Evolutionary conservation across 2,797 vertebrate species (phyloP).

Genomic region (Sebastes diploproa): DNA sequence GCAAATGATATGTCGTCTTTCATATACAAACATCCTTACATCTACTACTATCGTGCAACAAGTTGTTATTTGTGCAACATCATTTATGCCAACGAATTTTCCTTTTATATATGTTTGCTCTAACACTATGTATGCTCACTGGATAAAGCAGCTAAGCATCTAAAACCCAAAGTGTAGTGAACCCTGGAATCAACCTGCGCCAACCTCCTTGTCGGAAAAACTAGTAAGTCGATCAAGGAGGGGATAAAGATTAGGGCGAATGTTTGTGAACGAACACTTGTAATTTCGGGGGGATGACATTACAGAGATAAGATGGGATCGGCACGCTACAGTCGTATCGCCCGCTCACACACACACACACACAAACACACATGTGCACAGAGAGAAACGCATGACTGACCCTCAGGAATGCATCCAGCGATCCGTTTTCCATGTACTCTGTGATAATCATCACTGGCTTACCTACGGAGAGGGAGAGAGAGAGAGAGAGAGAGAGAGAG

Average conservation of each 20-base stretch:
- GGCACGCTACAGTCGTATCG: not conserved
- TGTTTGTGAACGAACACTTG: constrained; percentile 59
- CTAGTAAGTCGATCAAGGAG: constrained; percentile 30
- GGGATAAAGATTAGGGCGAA: constrained; percentile 38
- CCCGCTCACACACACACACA: constrained; percentile 7
- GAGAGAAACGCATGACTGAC: constrained; percentile 83
- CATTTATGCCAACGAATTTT: not conserved
- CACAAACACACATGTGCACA: not conserved
- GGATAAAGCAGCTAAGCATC: not conserved
- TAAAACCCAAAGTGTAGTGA: not conserved
- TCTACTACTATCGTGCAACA: not conserved
- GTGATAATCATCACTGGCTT: constrained; percentile 99
- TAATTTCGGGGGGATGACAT: constrained; percentile 60
- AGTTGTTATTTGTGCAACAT: not conserved
- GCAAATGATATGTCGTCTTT: not conserved
- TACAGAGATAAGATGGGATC: constrained; percentile 64
- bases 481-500: constrained; percentile 19
- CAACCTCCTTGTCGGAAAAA: not conserved
- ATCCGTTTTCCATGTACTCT: constrained; percentile 99
- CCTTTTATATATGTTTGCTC: not conserved
- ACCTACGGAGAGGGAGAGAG: constrained; percentile 80
- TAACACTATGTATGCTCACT: not conserved
- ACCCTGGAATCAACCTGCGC: not conserved
- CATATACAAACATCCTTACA: not conserved
- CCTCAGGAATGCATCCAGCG: constrained; percentile 97